Conservation (phyloP, 2,113 vertebrate species). For the Silurus glanis region DNA sequence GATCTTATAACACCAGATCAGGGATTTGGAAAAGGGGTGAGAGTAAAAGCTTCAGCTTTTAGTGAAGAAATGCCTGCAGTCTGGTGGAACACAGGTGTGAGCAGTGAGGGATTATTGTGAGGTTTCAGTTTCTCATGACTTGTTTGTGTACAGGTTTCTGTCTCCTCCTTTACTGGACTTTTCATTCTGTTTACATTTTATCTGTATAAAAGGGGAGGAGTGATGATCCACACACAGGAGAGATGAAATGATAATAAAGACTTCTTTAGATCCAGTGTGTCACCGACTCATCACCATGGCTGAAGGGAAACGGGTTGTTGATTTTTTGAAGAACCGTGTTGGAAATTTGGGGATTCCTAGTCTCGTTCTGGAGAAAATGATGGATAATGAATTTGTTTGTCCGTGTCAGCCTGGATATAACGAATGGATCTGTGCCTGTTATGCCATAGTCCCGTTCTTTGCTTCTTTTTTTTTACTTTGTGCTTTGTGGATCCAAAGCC, state of each 20-base stretch:
- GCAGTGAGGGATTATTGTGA: not conserved
- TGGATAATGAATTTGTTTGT: not conserved
- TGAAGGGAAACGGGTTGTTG: not conserved
- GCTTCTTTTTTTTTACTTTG: not conserved
- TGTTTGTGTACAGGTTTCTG: not conserved
- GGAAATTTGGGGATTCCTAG: not conserved
- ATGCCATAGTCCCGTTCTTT: not conserved
- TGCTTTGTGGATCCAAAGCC: not conserved
- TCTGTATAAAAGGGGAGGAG: not conserved
- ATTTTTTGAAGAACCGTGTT: not conserved
- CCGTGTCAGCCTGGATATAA: not conserved
- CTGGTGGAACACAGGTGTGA: not conserved
- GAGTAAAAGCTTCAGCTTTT: too few species aligned
- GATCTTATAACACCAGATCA: too few species aligned
- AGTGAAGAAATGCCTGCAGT: not conserved
- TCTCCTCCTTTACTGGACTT: not conserved
- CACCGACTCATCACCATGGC: not conserved
- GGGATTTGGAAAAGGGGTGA: not conserved
- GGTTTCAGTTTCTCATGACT: not conserved
- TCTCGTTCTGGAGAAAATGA: not conserved
- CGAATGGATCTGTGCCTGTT: not conserved
- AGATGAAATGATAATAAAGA: not conserved
- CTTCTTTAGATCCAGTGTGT: not conserved
- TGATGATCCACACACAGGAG: not conserved
- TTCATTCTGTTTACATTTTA: not conserved